A percentile compares a stretch with the other conserved stretches of the same genome.
phyloP scores from a whole-genome alignment of 1,140 invertebrate genomes.

The Cecropterus lyciades region DNA sequence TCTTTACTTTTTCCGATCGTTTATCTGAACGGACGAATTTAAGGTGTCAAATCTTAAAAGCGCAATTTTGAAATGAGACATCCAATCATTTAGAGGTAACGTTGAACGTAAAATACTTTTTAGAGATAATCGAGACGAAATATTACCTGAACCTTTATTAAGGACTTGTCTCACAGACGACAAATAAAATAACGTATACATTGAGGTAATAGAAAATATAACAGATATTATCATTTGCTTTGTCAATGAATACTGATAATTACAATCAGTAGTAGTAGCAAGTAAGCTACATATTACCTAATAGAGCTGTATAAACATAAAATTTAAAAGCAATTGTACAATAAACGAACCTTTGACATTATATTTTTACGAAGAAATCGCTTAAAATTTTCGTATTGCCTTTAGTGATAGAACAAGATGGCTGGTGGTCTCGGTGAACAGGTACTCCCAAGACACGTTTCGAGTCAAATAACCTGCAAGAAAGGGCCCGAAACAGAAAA shows the following conservation, averaged over 20 bases:
- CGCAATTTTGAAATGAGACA: slow-evolving; percentile 72
- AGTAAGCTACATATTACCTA: too few species aligned
- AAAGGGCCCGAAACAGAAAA: slow-evolving; percentile 76
- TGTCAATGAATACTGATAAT: too few species aligned
- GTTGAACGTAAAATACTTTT: slow-evolving; percentile 64
- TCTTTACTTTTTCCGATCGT: neutral
- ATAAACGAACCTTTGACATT: too few species aligned
- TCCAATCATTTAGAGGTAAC: slow-evolving; percentile 52
- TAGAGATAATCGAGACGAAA: slow-evolving; percentile 72
- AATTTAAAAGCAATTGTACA: too few species aligned
- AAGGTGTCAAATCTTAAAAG: slow-evolving; percentile 41
- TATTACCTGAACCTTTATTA: slow-evolving; percentile 66
- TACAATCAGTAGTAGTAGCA: too few species aligned
- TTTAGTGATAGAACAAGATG: neutral
- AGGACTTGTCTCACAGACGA: slow-evolving; percentile 28
- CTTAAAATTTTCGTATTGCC: neutral
- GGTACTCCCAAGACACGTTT: slow-evolving; percentile 69
- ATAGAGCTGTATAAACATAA: too few species aligned
- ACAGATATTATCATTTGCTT: too few species aligned
- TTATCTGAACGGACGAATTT: slow-evolving; percentile 19
- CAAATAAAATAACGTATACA: too few species aligned
- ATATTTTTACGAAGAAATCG: too few species aligned
- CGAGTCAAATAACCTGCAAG: slow-evolving; percentile 69
- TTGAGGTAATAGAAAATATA: neutral
- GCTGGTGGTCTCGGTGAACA: slow-evolving; percentile 57